Conservation (phyloP, 2,888 invertebrate genomes). For the Caenorhabditis plicata region DNA sequence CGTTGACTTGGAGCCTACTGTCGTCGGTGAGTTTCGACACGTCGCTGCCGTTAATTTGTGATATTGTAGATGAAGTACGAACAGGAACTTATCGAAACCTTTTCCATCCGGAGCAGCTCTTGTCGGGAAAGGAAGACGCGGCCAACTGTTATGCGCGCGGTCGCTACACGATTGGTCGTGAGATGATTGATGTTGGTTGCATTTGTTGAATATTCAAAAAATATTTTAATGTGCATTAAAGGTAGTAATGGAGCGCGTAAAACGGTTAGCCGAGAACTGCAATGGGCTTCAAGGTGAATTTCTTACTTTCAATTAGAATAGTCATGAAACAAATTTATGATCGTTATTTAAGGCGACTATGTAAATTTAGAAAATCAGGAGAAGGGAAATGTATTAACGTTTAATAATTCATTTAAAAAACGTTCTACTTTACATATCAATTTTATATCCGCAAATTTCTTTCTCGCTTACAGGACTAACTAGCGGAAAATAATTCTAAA, state of each 20-base stretch:
- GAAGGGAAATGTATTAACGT: too few species aligned
- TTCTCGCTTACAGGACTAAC: too few species aligned
- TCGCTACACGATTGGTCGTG: slow-evolving; percentile 70
- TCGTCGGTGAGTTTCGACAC: slow-evolving; percentile 47
- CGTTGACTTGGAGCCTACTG: slow-evolving; percentile 58
- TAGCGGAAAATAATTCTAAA: too few species aligned
- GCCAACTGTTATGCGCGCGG: slow-evolving; percentile 62
- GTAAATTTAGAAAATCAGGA: too few species aligned
- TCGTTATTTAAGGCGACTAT: too few species aligned
- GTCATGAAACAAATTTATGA: too few species aligned
- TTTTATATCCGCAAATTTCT: too few species aligned
- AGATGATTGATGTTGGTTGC: slow-evolving; percentile 73
- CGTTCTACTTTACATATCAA: too few species aligned
- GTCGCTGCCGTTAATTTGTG: not conserved
- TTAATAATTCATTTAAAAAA: too few species aligned
- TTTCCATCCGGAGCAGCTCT: slow-evolving; percentile 95
- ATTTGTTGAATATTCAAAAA: not conserved
- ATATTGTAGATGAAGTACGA: slow-evolving; percentile 67
- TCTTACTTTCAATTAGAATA: too few species aligned
- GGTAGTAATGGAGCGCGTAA: slow-evolving; percentile 60
- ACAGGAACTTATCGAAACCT: slow-evolving; percentile 70
- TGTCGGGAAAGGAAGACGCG: slow-evolving; percentile 78
- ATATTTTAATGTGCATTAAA: slow-evolving; percentile 2
- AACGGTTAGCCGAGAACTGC: slow-evolving; percentile 75
- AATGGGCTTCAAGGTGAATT: slow-evolving; percentile 72